Evolutionary conservation across 2,797 vertebrate genomes (phyloP), one percentile per base, ranked within the genome.

Genomic region (Alcedo quadribrachys): DNA sequence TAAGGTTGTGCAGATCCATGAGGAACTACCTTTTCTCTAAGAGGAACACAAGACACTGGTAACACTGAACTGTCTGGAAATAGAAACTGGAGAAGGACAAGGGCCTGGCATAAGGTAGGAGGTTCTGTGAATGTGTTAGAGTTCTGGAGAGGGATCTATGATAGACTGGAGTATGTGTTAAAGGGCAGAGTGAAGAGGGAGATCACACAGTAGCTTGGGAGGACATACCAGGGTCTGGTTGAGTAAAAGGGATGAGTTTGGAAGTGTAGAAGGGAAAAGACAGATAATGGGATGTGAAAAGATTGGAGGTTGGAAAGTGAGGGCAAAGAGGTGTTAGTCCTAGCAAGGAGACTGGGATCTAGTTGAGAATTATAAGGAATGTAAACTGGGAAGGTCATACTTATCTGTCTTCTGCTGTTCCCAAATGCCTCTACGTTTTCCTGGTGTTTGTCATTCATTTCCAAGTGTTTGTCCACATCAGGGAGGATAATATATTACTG

Each of bases 401-500:
- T 89, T 76, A 93, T 94, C 63, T 85, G 71, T 94, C 89, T 91
- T 83, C 66, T 0, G 0, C 63, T 90, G 62, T 87, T 93, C 67
- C 32, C 57, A 81, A 89, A 76, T 89, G 86, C n/a, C 55, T 95
- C 51, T 67, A 57, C 83, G 90, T 91, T 93, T 68, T 91, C 6
- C 16, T 63, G 81, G 74, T 81, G 80, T 93, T 88, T 95, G 81
- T 93, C 85, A 94, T 92, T 50, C 25, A 11, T 76, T 93, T 93
- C 85, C 68, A 86, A 88, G 57, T 91, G 83, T 95, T 95, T 86
- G 87, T 92, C 85, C 85, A 90, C 81, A 90, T 95, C 83, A 73
- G 42, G 84, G 87, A 71, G 45, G 61, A 77, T 91, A 94, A 94
- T 91, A 12, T 6, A 88, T 93, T 95, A 65, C 68, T 87, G 81